These are phyloP conservation scores for Eulemur macaco DNA, from an alignment of 2,113 vertebrate genomes.

Conservation along the genomic window DNA sequence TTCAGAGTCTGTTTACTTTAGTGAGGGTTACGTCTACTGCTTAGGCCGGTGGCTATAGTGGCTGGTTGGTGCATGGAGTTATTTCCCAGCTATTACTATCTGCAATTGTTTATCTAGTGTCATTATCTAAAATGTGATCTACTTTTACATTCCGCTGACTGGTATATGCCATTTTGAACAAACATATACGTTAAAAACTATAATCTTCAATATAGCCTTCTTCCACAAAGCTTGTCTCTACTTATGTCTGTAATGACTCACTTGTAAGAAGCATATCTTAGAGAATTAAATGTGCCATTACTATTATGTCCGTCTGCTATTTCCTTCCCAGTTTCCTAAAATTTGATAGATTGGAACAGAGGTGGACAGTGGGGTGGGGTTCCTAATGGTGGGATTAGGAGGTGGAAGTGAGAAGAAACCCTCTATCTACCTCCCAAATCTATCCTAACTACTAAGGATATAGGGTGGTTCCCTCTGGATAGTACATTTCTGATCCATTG, in stretches of 20 bases:
- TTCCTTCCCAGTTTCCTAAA: background rate
- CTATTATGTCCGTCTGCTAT: background rate
- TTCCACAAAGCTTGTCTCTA: constrained; percentile 16
- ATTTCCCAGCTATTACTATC: background rate
- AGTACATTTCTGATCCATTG: background rate
- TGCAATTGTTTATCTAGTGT: background rate
- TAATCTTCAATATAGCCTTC: background rate
- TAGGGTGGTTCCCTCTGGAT: background rate
- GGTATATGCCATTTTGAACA: background rate
- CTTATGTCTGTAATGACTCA: background rate
- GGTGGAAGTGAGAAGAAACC: background rate
- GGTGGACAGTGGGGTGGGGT: background rate
- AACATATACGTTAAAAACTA: background rate
- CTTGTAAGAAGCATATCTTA: background rate
- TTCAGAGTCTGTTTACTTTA: background rate
- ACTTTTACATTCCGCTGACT: background rate
- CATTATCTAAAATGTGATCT: background rate
- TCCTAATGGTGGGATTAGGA: background rate
- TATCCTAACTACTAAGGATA: background rate
- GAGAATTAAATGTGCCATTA: background rate
- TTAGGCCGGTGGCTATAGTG: background rate
- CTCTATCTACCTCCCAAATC: background rate
- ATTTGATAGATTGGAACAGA: background rate
- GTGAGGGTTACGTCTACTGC: background rate
- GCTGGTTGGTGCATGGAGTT: background rate